A percentile compares a stretch with the other conserved stretches of the same genome.
phyloP scores from a whole-genome alignment of 2,113 vertebrate genomes.

The Rhizomys pruinosus region DNA sequence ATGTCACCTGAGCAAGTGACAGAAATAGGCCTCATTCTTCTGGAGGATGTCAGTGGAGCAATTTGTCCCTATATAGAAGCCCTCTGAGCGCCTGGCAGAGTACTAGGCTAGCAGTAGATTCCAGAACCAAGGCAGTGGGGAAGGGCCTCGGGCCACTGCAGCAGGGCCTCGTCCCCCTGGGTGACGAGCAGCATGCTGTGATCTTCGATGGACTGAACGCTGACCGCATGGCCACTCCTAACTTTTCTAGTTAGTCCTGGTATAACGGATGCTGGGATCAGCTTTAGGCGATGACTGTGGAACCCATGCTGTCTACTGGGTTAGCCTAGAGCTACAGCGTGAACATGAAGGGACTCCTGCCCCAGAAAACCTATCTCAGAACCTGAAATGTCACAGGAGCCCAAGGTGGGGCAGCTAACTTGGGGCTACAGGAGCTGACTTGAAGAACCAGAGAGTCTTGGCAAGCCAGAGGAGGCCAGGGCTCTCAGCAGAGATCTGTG shows the following conservation, averaged over 20 bases:
- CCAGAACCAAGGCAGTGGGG: not conserved
- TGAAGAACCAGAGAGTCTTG: not conserved
- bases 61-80: not conserved
- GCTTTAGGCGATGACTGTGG: not conserved
- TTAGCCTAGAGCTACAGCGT: not conserved
- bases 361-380: not conserved
- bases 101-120: not conserved
- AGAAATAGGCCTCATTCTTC: not conserved
- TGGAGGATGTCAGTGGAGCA: not conserved
- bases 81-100: not conserved
- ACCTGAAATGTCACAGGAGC: not conserved
- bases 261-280: not conserved
- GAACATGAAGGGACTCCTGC: not conserved
- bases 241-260: conserved; percentile 24
- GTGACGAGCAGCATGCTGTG: not conserved
- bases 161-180: not conserved
- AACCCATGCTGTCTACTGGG: not conserved
- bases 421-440: not conserved
- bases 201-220: not conserved
- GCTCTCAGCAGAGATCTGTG: not conserved
- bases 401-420: not conserved
- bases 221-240: not conserved
- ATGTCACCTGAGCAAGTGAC: not conserved
- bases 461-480: not conserved
- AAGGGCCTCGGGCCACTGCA: no score